Percentiles rank a stretch among this genome's conserved stretches.
phyloP scores from a whole-genome alignment of 2,797 vertebrate species.

The Enteromius paludinosus region DNA sequence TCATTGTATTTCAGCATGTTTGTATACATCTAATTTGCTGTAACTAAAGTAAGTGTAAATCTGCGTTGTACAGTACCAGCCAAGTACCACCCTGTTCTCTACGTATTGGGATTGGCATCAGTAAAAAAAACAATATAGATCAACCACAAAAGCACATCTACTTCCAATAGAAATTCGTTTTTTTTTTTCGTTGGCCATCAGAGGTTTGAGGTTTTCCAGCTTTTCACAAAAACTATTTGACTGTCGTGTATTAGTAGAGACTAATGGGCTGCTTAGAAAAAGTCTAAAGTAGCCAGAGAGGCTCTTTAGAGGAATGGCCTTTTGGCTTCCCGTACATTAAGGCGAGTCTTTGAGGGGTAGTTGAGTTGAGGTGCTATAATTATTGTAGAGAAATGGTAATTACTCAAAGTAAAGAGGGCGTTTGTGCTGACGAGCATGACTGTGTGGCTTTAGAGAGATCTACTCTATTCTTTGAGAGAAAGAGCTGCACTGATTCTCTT shows the following conservation, averaged over 20 bases:
- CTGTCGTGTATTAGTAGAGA: conserved; percentile 34
- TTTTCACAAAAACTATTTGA: conserved; percentile 29
- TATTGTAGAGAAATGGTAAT: conserved; percentile 57
- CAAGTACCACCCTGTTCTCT: neutral
- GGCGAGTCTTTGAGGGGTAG: conserved; percentile 47
- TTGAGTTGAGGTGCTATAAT: conserved; percentile 56
- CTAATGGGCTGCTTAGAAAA: conserved; percentile 45
- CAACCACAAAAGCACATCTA: conserved; percentile 4
- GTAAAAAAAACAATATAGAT: neutral
- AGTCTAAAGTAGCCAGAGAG: conserved; percentile 18
- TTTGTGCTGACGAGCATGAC: conserved; percentile 47
- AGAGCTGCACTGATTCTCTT: conserved; percentile 45
- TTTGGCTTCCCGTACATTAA: conserved; percentile 47
- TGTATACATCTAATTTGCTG: neutral
- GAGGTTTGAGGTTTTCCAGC: conserved; percentile 26
- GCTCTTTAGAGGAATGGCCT: conserved; percentile 53
- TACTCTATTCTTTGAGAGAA: conserved; percentile 31
- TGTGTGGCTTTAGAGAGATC: conserved; percentile 43
- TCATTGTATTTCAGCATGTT: neutral
- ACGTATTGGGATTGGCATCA: neutral
- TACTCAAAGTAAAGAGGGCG: conserved; percentile 55
- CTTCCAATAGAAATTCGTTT: conserved; percentile 28
- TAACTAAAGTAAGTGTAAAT: neutral
- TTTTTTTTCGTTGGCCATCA: conserved; percentile 5
- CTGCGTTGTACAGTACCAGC: neutral